Conservation (phyloP, 2,888 invertebrate species). For the Dryococelus australis region DNA sequence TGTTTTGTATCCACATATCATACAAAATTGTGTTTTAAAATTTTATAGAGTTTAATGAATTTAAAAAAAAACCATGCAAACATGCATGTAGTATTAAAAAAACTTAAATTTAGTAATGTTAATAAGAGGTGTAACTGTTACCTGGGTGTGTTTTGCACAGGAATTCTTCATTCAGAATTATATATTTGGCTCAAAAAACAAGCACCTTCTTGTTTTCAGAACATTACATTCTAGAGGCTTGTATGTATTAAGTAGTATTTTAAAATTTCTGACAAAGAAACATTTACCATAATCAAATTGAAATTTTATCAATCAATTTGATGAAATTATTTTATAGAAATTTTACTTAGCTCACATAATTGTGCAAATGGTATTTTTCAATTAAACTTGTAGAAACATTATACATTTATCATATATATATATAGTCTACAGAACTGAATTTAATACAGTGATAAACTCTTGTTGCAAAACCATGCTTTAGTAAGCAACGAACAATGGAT, state of each 20-base stretch:
- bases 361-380: not conserved
- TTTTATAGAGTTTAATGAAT: not conserved
- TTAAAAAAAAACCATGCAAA: not conserved
- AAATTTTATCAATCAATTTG: slow-evolving; percentile 5
- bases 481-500: not conserved
- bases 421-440: not conserved
- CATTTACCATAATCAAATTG: not conserved
- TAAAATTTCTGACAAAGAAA: slow-evolving; percentile 2
- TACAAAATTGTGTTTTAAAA: slow-evolving; percentile 16
- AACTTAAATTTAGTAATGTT: not conserved
- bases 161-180: slow-evolving; percentile 1
- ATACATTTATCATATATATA: slow-evolving; percentile 1
- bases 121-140: not conserved
- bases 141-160: not conserved
- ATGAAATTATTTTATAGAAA: not conserved
- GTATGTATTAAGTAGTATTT: not conserved
- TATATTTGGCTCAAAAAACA: not conserved
- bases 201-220: slow-evolving; percentile 6
- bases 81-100: not conserved
- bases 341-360: slow-evolving; percentile 10
- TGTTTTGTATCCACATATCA: not conserved
- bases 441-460: slow-evolving; percentile 1
- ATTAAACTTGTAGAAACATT: slow-evolving; percentile 6
- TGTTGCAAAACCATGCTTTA: slow-evolving; percentile 6
- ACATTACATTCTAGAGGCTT: not conserved